Base-by-base conservation (phyloP, 2,888 invertebrate genomes). In the Drosophila kanekoi region DNA sequence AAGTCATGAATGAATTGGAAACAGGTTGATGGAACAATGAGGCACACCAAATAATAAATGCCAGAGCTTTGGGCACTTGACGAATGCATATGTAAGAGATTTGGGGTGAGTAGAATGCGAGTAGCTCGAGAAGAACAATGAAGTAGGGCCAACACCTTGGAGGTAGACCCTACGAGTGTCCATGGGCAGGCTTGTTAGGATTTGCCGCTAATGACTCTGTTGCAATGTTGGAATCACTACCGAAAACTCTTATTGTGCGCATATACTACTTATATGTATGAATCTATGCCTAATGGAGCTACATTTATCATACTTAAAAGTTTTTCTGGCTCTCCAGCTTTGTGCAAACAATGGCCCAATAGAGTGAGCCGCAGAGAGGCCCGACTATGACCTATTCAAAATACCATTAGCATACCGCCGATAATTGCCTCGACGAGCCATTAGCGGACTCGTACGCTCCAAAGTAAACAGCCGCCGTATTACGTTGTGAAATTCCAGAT, bases 241-340 rank as follows among this genome's bases (percentile, higher is more conserved):
- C 72, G 77, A 61, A 81, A 61, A 81, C 51, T 51, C 41, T 54
- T 64, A 80, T 73, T 77, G 74, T 77, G 43, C 23, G 23, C 23
- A 23, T 23, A 23, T 23, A 23, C 23, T 23, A 23, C 23, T 23
- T 23, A 23, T 23, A 23, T 57, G n/a, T 23, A 56, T 57, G n/a
- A 23, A 56, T 33, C 13, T 51, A 3, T 62, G 58, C 28, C 76
- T 74, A 75, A 79, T 82, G 78, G 63, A 65, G 69, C 68, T 61
- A 85, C 87, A 85, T 86, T 86, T 86, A 86, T 86, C 85, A 86
- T 83, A 72, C 83, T 86, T 86, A 78, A 78, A 78, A 62, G 73
- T 66, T 64, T 61, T 48, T 60, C 38, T 20, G 38, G 32, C 74
- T 66, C 51, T 65, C 65, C 41, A 61, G 56, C 62, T 62, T 57